Base-by-base conservation (phyloP, 2,113 vertebrate species). In the Callipepla squamata region DNA sequence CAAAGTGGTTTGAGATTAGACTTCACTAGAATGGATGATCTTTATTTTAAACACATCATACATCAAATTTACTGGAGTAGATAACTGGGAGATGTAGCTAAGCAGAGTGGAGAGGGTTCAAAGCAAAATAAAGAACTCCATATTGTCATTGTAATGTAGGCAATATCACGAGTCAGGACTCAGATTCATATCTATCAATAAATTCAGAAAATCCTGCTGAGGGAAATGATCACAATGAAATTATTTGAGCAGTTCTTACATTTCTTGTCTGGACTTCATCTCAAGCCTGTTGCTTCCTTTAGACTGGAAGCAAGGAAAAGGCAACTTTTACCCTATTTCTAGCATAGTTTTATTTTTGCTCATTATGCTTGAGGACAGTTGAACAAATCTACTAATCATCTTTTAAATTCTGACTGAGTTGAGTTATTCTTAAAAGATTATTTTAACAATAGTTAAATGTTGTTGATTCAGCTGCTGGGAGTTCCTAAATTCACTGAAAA, bases 11-110 rank as follows among this genome's bases (percentile, higher is more conserved):
- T 83, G 48, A 90, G 75, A 72, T 63, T 65, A 74, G 17, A 47
- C 20, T 80, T 66, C 47, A 72, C 38, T 82, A 85, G 95, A 96
- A 91, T 82, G 51, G 79, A 91, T 88, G 15, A 76, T 55, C 68
- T 87, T 82, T 65, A 74, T 87, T 92, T 94, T 89, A 89, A 95
- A 89, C 3, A 68, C 22, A 42, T 58, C 75, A 38, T 85, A 80
- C 6, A 8, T 30, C 32, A 65, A 67, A 74, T 76, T 66, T 63
- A 78, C 28, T 57, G n/a, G 15, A 91, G 72, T 55, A 62, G 32
- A 62, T 17, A 75, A 65, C 30, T 38, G 34, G 23, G 65, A 77
- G 30, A 45, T 50, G 9, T 20, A 48, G 15, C 14, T 76, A 57
- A 68, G 47, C 73, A 32, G 18, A 55, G 40, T 2, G 4, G 26